phyloP scores from a whole-genome alignment of 2,797 vertebrate species.

The Chelon labrosus region DNA sequence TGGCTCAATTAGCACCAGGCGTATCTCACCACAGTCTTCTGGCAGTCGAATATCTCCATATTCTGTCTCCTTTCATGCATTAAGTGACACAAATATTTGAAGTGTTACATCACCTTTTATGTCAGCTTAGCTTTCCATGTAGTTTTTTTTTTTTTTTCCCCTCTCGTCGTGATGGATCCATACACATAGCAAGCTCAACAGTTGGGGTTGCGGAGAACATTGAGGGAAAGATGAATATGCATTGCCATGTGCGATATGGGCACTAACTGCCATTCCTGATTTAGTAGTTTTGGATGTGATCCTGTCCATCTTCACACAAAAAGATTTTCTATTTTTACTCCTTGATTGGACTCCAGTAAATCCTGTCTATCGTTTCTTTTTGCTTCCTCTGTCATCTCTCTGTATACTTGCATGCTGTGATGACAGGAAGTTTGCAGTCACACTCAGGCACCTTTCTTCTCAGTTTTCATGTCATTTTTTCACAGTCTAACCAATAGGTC shows the following conservation, averaged over 20 bases:
- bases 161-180: conserved; percentile 30
- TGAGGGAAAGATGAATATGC: conserved; percentile 19
- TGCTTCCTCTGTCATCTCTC: not conserved
- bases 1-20: conserved; percentile 82
- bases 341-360: conserved; percentile 1
- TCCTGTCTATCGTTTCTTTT: not conserved
- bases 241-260: conserved; percentile 17
- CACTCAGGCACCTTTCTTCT: not conserved
- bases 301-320: conserved; percentile 11
- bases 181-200: conserved; percentile 31
- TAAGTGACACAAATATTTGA: conserved; percentile 73
- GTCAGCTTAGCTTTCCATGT: conserved; percentile 42
- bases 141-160: conserved; percentile 8
- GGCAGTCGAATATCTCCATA: conserved; percentile 68
- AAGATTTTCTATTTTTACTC: conserved; percentile 1
- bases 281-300: conserved; percentile 19
- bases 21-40: conserved; percentile 58
- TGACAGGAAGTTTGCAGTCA: not conserved
- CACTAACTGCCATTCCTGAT: conserved; percentile 7
- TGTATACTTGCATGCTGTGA: not conserved
- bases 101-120: conserved; percentile 67
- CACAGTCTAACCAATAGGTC: not conserved
- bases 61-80: conserved; percentile 65
- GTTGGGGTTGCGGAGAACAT: not conserved
- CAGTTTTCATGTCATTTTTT: not conserved